A percentile compares a stretch with the other conserved stretches of the same genome.
Conservation (phyloP, 2,888 invertebrate genomes). For the Theretra japonica region DNA sequence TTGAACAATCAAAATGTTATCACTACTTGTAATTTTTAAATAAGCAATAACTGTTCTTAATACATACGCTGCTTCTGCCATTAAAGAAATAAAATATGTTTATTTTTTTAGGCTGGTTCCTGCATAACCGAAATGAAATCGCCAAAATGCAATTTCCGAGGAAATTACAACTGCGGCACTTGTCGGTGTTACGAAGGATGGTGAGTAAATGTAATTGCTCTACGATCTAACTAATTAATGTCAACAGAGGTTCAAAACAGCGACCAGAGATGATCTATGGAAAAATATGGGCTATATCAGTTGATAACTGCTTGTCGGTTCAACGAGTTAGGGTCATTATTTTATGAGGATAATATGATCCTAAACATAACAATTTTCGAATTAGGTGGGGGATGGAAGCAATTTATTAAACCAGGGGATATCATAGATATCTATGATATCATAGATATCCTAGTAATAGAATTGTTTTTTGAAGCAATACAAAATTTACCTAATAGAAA, state of each 20-base stretch:
- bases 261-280: too few species aligned
- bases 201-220: conserved; percentile 37
- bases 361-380: too few species aligned
- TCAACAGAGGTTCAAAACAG: too few species aligned
- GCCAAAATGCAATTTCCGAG: conserved; percentile 66
- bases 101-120: background rate
- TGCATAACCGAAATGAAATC: conserved; percentile 61
- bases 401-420: background rate
- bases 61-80: too few species aligned
- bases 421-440: background rate
- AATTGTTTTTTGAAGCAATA: background rate
- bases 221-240: background rate
- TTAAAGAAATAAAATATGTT: background rate
- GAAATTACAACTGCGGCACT: conserved; percentile 76
- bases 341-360: too few species aligned
- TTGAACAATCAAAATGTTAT: too few species aligned
- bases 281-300: too few species aligned
- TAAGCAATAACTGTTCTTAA: too few species aligned
- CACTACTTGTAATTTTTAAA: too few species aligned
- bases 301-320: too few species aligned
- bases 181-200: conserved; percentile 64
- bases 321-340: too few species aligned
- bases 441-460: background rate
- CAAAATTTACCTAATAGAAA: background rate
- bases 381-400: too few species aligned